These are phyloP conservation scores for Cranoglanis bouderius DNA, from an alignment of 2,113 vertebrate genomes.

Conservation along the genomic window DNA sequence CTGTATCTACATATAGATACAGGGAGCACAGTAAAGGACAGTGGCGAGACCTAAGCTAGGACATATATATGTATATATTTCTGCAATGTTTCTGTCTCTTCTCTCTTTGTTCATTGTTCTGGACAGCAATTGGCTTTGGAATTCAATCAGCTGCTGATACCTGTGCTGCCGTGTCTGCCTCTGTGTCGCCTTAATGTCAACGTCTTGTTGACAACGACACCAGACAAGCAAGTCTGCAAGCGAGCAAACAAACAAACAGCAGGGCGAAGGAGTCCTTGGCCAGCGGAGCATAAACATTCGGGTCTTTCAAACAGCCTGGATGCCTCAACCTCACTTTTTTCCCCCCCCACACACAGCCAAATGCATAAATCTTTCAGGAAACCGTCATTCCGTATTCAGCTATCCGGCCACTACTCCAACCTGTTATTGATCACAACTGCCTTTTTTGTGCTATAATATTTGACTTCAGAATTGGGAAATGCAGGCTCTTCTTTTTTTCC, in stretches of 20 bases:
- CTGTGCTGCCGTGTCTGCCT: slow-evolving; percentile 49
- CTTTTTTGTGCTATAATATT: slow-evolving; percentile 65
- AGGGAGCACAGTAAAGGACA: slow-evolving; percentile 53
- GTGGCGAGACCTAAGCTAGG: slow-evolving; percentile 33
- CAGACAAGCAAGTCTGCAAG: slow-evolving; percentile 50
- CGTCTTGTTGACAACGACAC: slow-evolving; percentile 53
- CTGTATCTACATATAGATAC: slow-evolving; percentile 57
- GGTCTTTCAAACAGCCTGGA: slow-evolving; percentile 28
- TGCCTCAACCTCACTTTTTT: slow-evolving; percentile 20
- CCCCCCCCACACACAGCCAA: background rate
- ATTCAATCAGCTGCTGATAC: slow-evolving; percentile 67
- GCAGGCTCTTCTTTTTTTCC: slow-evolving; percentile 48
- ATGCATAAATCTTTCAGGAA: slow-evolving; percentile 40
- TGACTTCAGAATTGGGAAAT: slow-evolving; percentile 55
- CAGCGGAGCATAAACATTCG: slow-evolving; percentile 57
- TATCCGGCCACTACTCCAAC: slow-evolving; percentile 28
- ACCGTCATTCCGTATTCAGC: slow-evolving; percentile 20
- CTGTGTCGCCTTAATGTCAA: slow-evolving; percentile 48
- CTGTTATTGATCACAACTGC: slow-evolving; percentile 65
- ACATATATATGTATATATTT: slow-evolving; percentile 45
- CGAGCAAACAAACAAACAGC: slow-evolving; percentile 9
- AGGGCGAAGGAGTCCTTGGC: slow-evolving; percentile 22
- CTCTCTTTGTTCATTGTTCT: slow-evolving; percentile 31
- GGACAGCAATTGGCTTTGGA: slow-evolving; percentile 61
- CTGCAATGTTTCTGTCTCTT: slow-evolving; percentile 7